These are phyloP conservation scores for Etheostoma perlongum DNA, from an alignment of 2,797 vertebrate genomes.

Conservation along the genomic window DNA sequence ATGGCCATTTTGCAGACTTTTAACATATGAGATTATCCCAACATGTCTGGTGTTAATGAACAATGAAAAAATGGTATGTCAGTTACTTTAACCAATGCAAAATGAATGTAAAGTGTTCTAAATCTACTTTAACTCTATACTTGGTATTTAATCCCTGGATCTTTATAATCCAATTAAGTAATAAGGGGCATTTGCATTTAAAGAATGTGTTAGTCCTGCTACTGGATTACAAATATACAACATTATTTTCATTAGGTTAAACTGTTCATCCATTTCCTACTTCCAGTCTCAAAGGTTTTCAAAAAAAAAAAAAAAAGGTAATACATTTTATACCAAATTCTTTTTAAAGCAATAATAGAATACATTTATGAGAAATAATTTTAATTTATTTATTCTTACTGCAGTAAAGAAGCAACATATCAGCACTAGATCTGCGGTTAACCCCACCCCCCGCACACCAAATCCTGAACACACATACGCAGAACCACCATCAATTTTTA, in stretches of 20 bases:
- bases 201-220: neutral
- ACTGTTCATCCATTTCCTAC: neutral
- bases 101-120: neutral
- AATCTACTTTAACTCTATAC: neutral
- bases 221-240: neutral
- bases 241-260: neutral
- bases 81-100: neutral
- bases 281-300: neutral
- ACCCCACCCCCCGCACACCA: too few species aligned
- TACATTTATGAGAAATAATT: neutral
- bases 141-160: neutral
- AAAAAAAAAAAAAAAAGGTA: neutral
- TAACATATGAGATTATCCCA: neutral
- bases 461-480: neutral
- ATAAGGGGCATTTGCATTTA: neutral
- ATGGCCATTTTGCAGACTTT: conserved; percentile 1
- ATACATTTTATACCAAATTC: neutral
- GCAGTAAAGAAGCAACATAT: too few species aligned
- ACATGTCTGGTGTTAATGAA: too few species aligned
- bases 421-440: too few species aligned
- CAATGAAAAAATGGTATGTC: neutral
- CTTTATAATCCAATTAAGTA: neutral
- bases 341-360: neutral
- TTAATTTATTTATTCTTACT: too few species aligned
- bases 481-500: neutral